Base-by-base conservation (phyloP, 92 coral and sea anemone genomes). In the Siderastrea radians region DNA sequence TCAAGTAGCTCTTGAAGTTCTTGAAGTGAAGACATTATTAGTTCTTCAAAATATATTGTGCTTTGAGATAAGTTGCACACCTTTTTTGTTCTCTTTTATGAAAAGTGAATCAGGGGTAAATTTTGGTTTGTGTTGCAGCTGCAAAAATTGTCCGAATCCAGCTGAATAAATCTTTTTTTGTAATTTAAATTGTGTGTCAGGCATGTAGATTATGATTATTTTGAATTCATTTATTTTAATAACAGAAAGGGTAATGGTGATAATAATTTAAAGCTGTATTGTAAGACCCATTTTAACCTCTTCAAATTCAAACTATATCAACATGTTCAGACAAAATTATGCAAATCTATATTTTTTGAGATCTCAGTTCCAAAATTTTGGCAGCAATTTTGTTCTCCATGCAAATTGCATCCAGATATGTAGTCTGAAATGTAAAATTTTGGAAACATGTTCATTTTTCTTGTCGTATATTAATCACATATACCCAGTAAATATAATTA, bases 81-180 rank as follows among this genome's bases (percentile, higher is more conserved):
- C 61, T 7, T 53, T 9, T 53, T 55, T 2, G 8, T 11, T 7
- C 60, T 1, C 60, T 2, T 7, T 14, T 7, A 7, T 55, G 8
- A 55, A 7, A 7, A 55, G 1, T 11, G 12, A 55, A 50, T 8
- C 50, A 10, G 45, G 2, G 49, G 46, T 53, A 16, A 2, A 19
- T 49, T 74, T 10, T 43, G 19, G 14, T 19, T 10, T 19, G 48
- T 74, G 1, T 19, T 52, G 11, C 78, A 74, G 61, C 62, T 53
- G 61, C 19, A 12, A 43, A 74, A 72, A 52, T 12, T 0, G 53
- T 3, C 15, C 26, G 5, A 16, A 16, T 51, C 58, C 77, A 72
- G 58, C 59, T 72, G 77, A 72, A 72, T 48, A 74, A 74, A 52
- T 26, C 66, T 52, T 19, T 11, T n/a, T 17, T 38, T 50, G 63